phyloP scores from a whole-genome alignment of 2,888 invertebrate genomes.

The Taphrorychus bicolor region DNA sequence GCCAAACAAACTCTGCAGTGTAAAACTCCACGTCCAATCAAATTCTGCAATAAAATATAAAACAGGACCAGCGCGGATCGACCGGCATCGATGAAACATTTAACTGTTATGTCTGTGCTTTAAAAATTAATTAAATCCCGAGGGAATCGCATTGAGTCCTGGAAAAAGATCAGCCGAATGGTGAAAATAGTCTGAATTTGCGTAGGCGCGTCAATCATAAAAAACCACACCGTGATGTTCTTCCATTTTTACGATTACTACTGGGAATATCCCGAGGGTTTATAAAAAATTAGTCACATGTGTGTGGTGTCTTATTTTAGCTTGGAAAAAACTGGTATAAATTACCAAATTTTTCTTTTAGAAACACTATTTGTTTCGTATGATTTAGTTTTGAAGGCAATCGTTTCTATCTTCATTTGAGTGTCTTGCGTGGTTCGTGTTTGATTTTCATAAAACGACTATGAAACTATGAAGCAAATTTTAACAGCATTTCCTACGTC shows the following conservation, averaged over 20 bases:
- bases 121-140: constrained; percentile 18
- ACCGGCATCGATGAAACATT: constrained; percentile 11
- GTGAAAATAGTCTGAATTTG: constrained; percentile 13
- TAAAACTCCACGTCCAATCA: not conserved
- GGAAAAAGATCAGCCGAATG: constrained; percentile 20
- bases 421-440: too few relatives aligned
- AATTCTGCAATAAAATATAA: not conserved
- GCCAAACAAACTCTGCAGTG: not conserved
- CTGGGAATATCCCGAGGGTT: constrained; percentile 14
- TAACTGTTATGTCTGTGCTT: constrained; percentile 7
- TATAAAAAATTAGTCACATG: constrained; percentile 1
- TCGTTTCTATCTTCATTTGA: too few relatives aligned
- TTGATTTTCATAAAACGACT: too few relatives aligned
- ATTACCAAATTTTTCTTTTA: too few relatives aligned
- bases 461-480: too few relatives aligned
- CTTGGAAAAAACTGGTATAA: too few relatives aligned
- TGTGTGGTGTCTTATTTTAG: not conserved
- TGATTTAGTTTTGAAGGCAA: too few relatives aligned
- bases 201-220: constrained; percentile 24
- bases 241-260: not conserved
- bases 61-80: not conserved
- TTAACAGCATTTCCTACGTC: too few relatives aligned
- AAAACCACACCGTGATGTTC: constrained; percentile 11
- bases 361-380: too few relatives aligned
- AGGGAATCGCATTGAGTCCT: constrained; percentile 12